Evolutionary conservation across 2,888 invertebrate genomes (phyloP), one percentile per base, ranked within the genome.

Genomic region (Drosophila cognata): DNA sequence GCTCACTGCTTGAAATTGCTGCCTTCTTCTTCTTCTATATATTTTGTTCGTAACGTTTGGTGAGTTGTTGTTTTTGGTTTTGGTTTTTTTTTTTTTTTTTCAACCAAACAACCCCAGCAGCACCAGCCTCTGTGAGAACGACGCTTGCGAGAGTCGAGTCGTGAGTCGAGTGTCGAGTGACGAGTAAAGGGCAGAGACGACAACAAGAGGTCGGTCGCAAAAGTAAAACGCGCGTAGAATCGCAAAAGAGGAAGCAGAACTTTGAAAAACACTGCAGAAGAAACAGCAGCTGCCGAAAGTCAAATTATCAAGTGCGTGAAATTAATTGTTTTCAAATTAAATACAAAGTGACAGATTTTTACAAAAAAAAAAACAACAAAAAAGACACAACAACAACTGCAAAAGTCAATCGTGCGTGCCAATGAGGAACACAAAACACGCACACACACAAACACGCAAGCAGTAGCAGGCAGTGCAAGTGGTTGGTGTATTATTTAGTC

Each of bases 191-290:
- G 75, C 75, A 77, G 60, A 67, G 63, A 43, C 61, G 64, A 43
- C 63, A 68, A 41, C 62, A 66, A 66, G 60, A 63, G 71, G 55
- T 64, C 66, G 76, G 81, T 73, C 83, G 83, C 71, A 62, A 71
- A 72, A 72, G 66, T 74, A 85, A 83, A 83, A 83, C 83, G 83
- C 83, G 83, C 86, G 83, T 77, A 81, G 73, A 82, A 69, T 66
- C 62, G 71, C 56, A 64, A 72, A 79, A 79, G 75, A 73, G 69
- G 73, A 79, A 79, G 72, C 57, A 69, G 64, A 66, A 67, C 61
- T 64, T 33, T 65, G 43, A 71, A 74, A 78, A 67, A 71, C 67
- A 69, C 61, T 52, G 56, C 66, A 58, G 57, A 59, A 79, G 76
- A 36, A 79, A 57, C 43, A 73, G 63, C 61, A 76, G 73, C 63